phyloP scores from a whole-genome alignment of 2,888 invertebrate genomes.

The Drosophila aldrichi region DNA sequence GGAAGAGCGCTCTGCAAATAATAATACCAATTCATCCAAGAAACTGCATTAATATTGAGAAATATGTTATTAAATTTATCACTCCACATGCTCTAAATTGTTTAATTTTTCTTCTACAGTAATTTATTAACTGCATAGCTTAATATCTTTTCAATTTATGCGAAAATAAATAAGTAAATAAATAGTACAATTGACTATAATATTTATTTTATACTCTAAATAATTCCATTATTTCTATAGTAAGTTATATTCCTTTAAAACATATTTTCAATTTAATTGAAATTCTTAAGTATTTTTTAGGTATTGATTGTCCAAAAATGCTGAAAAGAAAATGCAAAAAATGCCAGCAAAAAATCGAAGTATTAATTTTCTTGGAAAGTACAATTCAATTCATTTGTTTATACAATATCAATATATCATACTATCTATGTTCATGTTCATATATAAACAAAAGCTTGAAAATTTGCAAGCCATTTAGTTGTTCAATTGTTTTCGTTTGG shows the following conservation, averaged over 20 bases:
- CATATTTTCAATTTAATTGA: too few relatives aligned
- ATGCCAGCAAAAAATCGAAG: neutral
- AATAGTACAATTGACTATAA: too few relatives aligned
- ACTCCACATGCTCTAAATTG: too few relatives aligned
- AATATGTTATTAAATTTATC: neutral
- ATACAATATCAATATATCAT: neutral
- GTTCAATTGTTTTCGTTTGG: neutral
- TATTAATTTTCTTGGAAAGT: neutral
- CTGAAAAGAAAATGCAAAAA: too few relatives aligned
- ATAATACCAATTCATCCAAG: too few relatives aligned
- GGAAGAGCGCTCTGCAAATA: constrained; percentile 87
- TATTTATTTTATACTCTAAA: too few relatives aligned
- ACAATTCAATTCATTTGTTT: neutral
- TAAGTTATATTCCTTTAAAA: too few relatives aligned
- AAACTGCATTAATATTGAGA: neutral
- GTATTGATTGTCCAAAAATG: neutral
- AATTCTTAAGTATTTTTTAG: neutral
- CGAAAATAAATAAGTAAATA: too few relatives aligned
- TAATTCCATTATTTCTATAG: too few relatives aligned
- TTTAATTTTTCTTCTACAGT: too few relatives aligned
- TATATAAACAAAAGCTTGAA: neutral
- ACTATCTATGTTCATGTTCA: neutral
- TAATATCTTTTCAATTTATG: too few relatives aligned
- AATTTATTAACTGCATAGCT: neutral
- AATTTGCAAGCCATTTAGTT: neutral